Base-by-base conservation (phyloP, 2,888 invertebrate species). In the Spodoptera exigua region DNA sequence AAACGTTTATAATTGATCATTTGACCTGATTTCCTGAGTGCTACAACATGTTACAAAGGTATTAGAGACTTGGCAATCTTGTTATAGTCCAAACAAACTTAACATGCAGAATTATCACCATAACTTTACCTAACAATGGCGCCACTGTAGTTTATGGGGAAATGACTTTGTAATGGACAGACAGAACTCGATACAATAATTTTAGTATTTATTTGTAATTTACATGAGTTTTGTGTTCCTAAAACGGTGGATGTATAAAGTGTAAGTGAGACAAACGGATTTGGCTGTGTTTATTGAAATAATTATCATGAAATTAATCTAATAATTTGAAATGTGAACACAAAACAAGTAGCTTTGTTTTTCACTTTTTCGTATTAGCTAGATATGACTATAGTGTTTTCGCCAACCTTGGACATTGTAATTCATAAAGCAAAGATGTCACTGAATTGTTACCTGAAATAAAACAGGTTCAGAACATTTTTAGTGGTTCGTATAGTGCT, bases 91-190 rank as follows among this genome's bases (percentile, higher is more conserved):
- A 27, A 27, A 27, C 27, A 27, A 27, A 13, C 66, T 47, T 41
- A 69, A 59, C 71, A 71, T 59, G 58, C 43, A 12, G 59, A 71
- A 45, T 71, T 65, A 59, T 55, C 43, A 0, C 54, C 46, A 11
- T 65, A 65, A 58, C 47, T 68, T 70, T 37, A 34, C 46, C n/a
- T 18, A 17, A 54, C 47, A 71, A 62, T 55, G 39, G 66, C 65
- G 70, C 71, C 52, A 43, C 7, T 43, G 39, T 40, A 41, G 12
- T 58, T 57, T 49, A 54, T 43, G 65, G 46, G 45, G 39, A 61
- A 70, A 70, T 43, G 36, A 49, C 41, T 68, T 43, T 27, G 1
- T 3, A 70, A 70, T 45, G 37, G 37, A 34, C 35, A 34, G 12
- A 49, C 36, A 37, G 40, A 18, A 0, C 27, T 54, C 27, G 11